Conservation (phyloP, 2,888 invertebrate species). For the Drosophila flavopinicola region DNA sequence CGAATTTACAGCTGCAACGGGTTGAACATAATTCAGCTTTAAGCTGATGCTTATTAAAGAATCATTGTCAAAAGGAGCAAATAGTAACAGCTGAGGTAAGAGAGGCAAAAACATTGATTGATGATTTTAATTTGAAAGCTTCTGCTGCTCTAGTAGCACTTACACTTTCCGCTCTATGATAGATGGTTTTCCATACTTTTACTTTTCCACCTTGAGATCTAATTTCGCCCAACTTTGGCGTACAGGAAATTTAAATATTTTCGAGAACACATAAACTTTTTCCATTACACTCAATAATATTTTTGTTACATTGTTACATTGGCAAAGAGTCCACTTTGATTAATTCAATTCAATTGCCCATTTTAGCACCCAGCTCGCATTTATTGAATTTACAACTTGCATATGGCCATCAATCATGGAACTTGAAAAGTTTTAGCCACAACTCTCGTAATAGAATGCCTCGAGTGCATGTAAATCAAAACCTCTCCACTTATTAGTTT, state of each 20-base stretch:
- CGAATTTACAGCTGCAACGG: conserved; percentile 18
- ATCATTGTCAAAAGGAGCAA: background rate
- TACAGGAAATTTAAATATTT: background rate
- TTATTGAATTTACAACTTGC: conserved; percentile 35
- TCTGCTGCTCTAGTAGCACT: conserved; percentile 10
- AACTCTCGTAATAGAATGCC: conserved; percentile 16
- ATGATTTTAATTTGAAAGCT: conserved; percentile 64
- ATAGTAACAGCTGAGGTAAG: conserved; percentile 17
- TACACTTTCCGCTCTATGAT: conserved; percentile 47
- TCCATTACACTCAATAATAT: conserved; percentile 34
- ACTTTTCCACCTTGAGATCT: background rate
- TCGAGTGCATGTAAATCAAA: conserved; percentile 56
- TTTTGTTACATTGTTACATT: conserved; percentile 7
- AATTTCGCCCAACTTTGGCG: background rate
- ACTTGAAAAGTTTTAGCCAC: conserved; percentile 24
- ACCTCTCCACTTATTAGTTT: conserved; percentile 71
- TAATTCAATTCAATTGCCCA: conserved; percentile 18
- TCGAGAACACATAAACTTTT: conserved; percentile 27
- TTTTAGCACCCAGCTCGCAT: background rate
- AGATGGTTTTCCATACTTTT: conserved; percentile 43
- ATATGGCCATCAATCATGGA: conserved; percentile 43
- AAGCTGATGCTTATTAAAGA: background rate
- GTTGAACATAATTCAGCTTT: conserved; percentile 13
- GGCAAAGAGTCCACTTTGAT: conserved; percentile 29
- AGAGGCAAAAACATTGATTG: conserved; percentile 53